Evolutionary conservation across 2,113 vertebrate species (phyloP).

Genomic region (Sigmodon hispidus): DNA sequence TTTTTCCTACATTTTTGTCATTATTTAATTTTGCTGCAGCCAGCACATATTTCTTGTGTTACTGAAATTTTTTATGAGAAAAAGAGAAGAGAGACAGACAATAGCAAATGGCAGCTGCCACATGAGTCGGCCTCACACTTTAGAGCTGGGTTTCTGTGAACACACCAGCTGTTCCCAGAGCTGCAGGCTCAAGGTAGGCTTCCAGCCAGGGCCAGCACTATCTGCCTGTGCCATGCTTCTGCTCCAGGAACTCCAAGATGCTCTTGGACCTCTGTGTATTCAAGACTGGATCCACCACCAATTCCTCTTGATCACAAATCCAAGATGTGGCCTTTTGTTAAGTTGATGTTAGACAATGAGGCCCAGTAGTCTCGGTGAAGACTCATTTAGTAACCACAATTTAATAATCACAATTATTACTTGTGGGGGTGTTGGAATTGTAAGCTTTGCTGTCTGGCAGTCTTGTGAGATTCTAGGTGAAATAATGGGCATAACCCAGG

Average conservation of each 20-base stretch:
- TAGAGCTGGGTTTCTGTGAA: neutral
- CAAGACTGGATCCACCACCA: neutral
- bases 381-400: neutral
- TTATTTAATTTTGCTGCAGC: neutral
- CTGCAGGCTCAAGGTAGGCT: neutral
- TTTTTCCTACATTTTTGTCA: neutral
- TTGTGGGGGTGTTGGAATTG: no score
- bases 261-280: neutral
- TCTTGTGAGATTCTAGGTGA: neutral
- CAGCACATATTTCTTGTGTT: neutral
- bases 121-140: neutral
- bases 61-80: neutral
- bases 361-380: neutral
- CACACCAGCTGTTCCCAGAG: neutral
- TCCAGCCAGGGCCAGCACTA: neutral
- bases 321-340: neutral
- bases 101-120: neutral
- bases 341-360: neutral
- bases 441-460: neutral
- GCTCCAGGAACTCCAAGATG: neutral
- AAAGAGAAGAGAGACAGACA: neutral
- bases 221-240: fast-evolving
- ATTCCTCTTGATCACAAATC: neutral
- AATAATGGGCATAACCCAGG: neutral
- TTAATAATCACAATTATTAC: no score